phyloP scores from a whole-genome alignment of 2,888 invertebrate species.

The Sialis fuliginosa region DNA sequence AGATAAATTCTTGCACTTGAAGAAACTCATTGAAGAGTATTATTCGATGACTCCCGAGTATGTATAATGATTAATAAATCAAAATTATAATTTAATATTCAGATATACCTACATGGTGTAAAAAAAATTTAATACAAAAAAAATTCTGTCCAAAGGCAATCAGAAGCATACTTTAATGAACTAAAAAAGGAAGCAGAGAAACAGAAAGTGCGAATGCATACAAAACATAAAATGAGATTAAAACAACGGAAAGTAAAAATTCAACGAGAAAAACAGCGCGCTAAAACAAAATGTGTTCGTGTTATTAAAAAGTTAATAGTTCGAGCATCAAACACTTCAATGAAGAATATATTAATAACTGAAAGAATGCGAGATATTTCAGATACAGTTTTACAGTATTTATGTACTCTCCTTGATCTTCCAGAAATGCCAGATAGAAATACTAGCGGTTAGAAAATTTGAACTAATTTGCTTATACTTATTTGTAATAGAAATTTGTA shows the following conservation, averaged over 20 bases:
- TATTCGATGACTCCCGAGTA: slow-evolving; percentile 33
- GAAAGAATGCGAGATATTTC: slow-evolving; percentile 36
- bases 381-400: slow-evolving; percentile 34
- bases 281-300: slow-evolving; percentile 11
- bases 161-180: slow-evolving; percentile 37
- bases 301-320: slow-evolving; percentile 15
- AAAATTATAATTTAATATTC: neutral
- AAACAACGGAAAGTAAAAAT: slow-evolving; percentile 12
- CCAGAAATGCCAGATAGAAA: slow-evolving; percentile 73
- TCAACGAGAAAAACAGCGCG: slow-evolving; percentile 10
- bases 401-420: slow-evolving; percentile 59
- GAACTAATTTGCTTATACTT: neutral
- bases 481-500: neutral
- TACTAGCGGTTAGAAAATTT: slow-evolving; percentile 8
- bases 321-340: slow-evolving; percentile 17
- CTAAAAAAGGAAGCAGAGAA: slow-evolving; percentile 14
- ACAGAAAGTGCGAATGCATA: slow-evolving; percentile 7
- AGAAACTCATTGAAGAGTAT: slow-evolving; percentile 34
- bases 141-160: slow-evolving; percentile 24
- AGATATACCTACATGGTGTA: too few species aligned
- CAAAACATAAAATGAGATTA: slow-evolving; percentile 12
- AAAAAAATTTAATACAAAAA: too few species aligned
- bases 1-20: slow-evolving; percentile 31
- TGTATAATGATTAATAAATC: slow-evolving; percentile 8
- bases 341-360: slow-evolving; percentile 33